A percentile compares a stretch with the other conserved stretches of the same genome.
phyloP scores from a whole-genome alignment of 2,113 vertebrate species.

The Seriola rivoliana region DNA sequence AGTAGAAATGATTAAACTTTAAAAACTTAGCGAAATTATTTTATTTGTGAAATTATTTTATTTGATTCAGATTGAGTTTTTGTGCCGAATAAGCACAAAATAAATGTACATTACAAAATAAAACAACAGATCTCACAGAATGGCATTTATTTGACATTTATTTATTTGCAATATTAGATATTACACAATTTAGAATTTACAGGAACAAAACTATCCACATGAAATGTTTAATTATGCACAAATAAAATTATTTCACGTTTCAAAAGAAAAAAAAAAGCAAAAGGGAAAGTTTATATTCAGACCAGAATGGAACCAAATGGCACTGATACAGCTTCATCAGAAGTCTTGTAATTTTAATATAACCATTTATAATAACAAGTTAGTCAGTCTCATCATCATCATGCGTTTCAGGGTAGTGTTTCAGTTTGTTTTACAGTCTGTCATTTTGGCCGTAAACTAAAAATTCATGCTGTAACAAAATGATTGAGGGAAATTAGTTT shows the following conservation, averaged over 20 bases:
- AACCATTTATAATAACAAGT: conserved; percentile 25
- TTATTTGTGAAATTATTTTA: not conserved
- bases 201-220: conserved; percentile 82
- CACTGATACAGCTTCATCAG: conserved; percentile 23
- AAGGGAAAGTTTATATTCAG: conserved; percentile 52
- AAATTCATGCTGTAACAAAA: conserved; percentile 45
- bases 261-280: conserved; percentile 60
- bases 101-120: conserved; percentile 4
- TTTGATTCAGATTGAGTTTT: not conserved
- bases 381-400: conserved; percentile 26
- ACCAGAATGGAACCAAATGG: conserved; percentile 56
- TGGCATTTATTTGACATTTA: conserved; percentile 74
- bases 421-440: conserved; percentile 45
- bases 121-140: conserved; percentile 41
- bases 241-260: conserved; percentile 68
- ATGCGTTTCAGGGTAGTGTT: conserved; percentile 44
- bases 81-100: not conserved
- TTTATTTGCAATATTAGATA: conserved; percentile 84
- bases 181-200: conserved; percentile 81
- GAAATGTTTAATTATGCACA: conserved; percentile 78
- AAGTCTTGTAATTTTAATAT: conserved; percentile 29
- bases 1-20: not conserved
- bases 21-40: not conserved
- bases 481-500: conserved; percentile 39
- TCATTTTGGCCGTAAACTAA: conserved; percentile 54